Percentiles rank a stretch among this genome's conserved stretches.
phyloP scores from a whole-genome alignment of 2,113 vertebrate genomes.

The Scortum barcoo region DNA sequence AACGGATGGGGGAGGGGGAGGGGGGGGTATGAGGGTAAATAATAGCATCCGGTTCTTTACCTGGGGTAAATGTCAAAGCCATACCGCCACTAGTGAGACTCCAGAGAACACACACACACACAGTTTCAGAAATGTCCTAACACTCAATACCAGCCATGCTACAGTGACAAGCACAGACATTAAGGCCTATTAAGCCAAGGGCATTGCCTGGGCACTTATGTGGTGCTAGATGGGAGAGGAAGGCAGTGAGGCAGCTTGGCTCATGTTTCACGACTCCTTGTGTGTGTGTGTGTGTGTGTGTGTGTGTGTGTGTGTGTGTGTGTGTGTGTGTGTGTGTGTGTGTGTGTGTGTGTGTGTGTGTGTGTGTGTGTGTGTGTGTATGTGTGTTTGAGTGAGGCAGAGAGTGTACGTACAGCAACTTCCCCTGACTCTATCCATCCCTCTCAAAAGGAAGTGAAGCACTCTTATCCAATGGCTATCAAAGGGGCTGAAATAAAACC shows the following conservation, averaged over 20 bases:
- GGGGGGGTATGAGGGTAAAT: constrained; percentile 39
- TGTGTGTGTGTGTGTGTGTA: constrained; percentile 31
- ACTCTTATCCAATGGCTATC: constrained; percentile 58
- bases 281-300: constrained; percentile 30
- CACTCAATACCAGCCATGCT: constrained; percentile 68
- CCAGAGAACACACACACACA: constrained; percentile 66
- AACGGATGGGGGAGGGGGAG: not conserved
- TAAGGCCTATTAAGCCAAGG: constrained; percentile 76
- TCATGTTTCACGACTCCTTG: constrained; percentile 69
- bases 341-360: constrained; percentile 13
- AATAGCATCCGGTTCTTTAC: constrained; percentile 67
- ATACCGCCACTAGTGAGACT: constrained; percentile 75
- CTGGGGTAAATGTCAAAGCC: constrained; percentile 81
- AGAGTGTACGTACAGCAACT: constrained; percentile 20
- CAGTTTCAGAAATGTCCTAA: constrained; percentile 68
- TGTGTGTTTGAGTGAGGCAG: not conserved
- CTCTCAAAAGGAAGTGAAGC: constrained; percentile 48
- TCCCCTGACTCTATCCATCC: constrained; percentile 47
- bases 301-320: constrained; percentile 18
- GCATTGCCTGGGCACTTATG: constrained; percentile 73
- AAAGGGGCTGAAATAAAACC: constrained; percentile 55
- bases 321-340: constrained; percentile 38
- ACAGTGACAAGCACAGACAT: constrained; percentile 70
- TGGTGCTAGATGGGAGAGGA: constrained; percentile 62
- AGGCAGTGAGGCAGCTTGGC: constrained; percentile 57